A percentile compares a stretch with the other conserved stretches of the same genome.
These are phyloP conservation scores for Mormyrus iriodes DNA, from an alignment of 2,113 vertebrate genomes.

Conservation along the genomic window DNA sequence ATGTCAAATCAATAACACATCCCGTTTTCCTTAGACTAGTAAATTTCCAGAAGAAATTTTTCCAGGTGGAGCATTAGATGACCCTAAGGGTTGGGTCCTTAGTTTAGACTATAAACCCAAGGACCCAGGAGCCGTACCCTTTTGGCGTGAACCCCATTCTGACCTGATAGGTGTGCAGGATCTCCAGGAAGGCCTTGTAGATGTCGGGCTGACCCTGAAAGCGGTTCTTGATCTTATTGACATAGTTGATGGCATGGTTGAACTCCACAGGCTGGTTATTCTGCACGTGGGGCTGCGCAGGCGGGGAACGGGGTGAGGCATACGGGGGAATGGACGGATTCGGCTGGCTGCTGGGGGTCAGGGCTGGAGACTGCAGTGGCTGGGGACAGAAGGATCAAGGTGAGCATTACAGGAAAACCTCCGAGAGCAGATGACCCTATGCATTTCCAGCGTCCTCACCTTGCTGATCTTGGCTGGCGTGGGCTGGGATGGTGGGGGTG, in stretches of 20 bases:
- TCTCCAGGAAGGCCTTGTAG: constrained; percentile 97
- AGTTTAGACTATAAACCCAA: neutral
- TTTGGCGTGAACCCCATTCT: constrained; percentile 10
- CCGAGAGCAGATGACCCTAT: neutral
- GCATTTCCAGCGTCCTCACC: constrained; percentile 55
- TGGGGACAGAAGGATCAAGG: constrained; percentile 35
- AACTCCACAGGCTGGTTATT: constrained; percentile 99
- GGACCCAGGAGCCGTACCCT: neutral
- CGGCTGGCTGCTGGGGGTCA: constrained; percentile 84
- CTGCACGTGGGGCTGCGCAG: constrained; percentile 86
- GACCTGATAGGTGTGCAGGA: constrained; percentile 95
- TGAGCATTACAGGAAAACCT: neutral
- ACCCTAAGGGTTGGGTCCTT: neutral
- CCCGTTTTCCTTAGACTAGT: neutral
- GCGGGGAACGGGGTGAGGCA: constrained; percentile 85
- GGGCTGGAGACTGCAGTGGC: constrained; percentile 85
- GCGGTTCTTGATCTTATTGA: constrained; percentile 99
- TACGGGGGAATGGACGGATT: constrained; percentile 85
- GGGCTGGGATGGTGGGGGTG: constrained; percentile 72
- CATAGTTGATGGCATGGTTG: constrained; percentile 97
- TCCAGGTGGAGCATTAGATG: neutral
- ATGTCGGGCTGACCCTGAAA: constrained; percentile 98
- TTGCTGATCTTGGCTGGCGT: constrained; percentile 86
- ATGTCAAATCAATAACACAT: neutral
- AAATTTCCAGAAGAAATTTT: neutral